phyloP scores from a whole-genome alignment of 2,888 invertebrate genomes.

The Cacoxenus indagator region DNA sequence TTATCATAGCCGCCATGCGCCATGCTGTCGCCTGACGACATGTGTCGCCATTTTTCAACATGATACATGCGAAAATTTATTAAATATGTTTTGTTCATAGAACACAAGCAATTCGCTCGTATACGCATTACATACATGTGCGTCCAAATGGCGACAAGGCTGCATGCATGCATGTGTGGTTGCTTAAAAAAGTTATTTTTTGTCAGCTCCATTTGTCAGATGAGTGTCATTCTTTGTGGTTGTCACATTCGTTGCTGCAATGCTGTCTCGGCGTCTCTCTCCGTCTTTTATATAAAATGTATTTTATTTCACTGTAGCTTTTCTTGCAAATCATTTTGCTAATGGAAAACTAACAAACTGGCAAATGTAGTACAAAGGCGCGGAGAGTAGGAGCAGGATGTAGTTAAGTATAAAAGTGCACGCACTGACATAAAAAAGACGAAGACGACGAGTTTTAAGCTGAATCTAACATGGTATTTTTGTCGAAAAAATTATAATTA shows the following conservation, averaged over 20 bases:
- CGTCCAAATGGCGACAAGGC: no score
- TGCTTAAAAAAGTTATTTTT: neutral
- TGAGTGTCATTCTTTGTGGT: constrained; percentile 8
- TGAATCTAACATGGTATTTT: neutral
- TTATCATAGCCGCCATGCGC: no score
- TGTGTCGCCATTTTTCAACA: neutral
- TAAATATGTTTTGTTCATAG: neutral
- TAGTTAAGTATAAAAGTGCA: neutral
- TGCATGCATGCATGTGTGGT: neutral
- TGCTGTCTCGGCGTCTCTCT: neutral
- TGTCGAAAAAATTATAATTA: neutral
- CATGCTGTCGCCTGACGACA: neutral
- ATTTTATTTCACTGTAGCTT: no score
- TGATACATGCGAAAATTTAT: neutral
- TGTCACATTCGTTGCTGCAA: neutral
- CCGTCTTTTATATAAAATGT: neutral
- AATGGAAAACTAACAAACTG: constrained; percentile 10
- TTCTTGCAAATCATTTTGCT: constrained; percentile 22
- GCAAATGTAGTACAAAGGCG: neutral
- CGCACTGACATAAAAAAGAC: neutral
- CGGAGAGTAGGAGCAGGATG: neutral
- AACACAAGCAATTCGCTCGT: no score
- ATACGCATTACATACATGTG: no score
- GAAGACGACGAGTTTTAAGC: no score
- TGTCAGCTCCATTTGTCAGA: constrained; percentile 12